Evolutionary conservation across 1,140 invertebrate genomes (phyloP).

Genomic region (Heterodera carotae): DNA sequence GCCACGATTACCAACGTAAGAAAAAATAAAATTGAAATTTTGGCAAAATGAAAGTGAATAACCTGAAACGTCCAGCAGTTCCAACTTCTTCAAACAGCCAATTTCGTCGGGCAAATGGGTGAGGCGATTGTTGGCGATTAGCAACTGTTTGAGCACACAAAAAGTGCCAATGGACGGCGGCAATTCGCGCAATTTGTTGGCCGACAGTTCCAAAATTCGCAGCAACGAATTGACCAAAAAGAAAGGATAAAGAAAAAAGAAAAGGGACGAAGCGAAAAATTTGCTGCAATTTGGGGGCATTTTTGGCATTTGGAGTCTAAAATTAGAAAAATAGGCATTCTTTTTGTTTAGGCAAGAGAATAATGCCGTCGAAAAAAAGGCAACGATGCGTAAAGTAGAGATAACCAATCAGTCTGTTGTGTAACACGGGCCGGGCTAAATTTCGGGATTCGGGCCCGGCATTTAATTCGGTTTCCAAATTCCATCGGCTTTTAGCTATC

Average conservation of each 20-base stretch:
- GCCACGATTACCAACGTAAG: too few species aligned
- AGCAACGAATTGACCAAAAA: conserved; percentile 71
- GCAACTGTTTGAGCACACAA: conserved; percentile 79
- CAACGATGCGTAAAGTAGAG: too few species aligned
- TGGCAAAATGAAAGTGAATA: background rate
- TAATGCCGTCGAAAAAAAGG: too few species aligned
- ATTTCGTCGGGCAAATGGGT: conserved; percentile 64
- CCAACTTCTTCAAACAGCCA: conserved; percentile 76
- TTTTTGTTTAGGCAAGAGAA: too few species aligned
- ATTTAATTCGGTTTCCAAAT: too few species aligned
- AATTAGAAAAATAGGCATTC: background rate
- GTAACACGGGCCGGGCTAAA: too few species aligned
- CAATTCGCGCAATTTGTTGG: conserved; percentile 80
- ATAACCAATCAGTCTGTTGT: too few species aligned
- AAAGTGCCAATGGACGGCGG: conserved; percentile 80
- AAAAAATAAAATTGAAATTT: too few species aligned
- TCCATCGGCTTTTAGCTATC: too few species aligned
- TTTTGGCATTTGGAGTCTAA: background rate
- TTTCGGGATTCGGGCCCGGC: too few species aligned
- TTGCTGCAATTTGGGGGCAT: too few species aligned
- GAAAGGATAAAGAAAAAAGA: conserved; percentile 61
- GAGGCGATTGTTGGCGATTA: conserved; percentile 71
- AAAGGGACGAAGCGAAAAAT: background rate
- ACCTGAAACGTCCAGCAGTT: conserved; percentile 75
- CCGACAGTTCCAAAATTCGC: conserved; percentile 84